Conservation (phyloP, 2,113 vertebrate species). For the Paramisgurnus dabryanus region DNA sequence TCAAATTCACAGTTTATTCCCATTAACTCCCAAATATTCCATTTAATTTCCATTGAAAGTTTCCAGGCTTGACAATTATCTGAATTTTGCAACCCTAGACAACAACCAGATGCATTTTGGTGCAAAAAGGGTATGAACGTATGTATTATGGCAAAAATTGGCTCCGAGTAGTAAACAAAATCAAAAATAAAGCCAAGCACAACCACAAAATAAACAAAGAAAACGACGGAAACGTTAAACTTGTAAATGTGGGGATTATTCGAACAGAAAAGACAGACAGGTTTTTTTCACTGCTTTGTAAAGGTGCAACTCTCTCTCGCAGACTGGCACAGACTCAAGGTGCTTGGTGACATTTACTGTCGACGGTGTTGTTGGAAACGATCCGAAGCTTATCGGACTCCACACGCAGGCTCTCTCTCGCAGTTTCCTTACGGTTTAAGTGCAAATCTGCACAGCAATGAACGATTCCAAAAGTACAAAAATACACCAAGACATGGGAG, state of each 20-base stretch:
- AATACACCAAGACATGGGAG: neutral
- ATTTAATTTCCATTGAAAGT: no score
- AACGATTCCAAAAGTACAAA: neutral
- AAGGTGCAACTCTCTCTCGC: constrained; percentile 14
- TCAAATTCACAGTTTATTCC: no score
- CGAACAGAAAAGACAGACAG: neutral
- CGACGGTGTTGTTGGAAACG: constrained; percentile 39
- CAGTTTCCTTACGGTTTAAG: neutral
- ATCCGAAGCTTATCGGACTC: constrained; percentile 39
- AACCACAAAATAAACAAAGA: constrained; percentile 9
- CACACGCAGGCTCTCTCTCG: neutral
- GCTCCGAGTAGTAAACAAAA: neutral
- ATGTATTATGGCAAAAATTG: neutral
- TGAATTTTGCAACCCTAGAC: no score
- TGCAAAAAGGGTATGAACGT: no score
- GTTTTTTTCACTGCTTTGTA: constrained; percentile 27
- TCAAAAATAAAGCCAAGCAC: neutral
- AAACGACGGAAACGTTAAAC: constrained; percentile 20
- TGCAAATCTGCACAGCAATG: neutral
- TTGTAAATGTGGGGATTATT: constrained; percentile 6
- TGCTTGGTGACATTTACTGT: constrained; percentile 49
- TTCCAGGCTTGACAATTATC: no score
- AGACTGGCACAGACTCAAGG: constrained; percentile 25
- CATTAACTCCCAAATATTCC: no score
- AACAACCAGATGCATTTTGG: no score